A percentile compares a stretch with the other conserved stretches of the same genome.
Evolutionary conservation across 2,797 vertebrate species (phyloP).

Genomic region (Protonibea diacanthus): DNA sequence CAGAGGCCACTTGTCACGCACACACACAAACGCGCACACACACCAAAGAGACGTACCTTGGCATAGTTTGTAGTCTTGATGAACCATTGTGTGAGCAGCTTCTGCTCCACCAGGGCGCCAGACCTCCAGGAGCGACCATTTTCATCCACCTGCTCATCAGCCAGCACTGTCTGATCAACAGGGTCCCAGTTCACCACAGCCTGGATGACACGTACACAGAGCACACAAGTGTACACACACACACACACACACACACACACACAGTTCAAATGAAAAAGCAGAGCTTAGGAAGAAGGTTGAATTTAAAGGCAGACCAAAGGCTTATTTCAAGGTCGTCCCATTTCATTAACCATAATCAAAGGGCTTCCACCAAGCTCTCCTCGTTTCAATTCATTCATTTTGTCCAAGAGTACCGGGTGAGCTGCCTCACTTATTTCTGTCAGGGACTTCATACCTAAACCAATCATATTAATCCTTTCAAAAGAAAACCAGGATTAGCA

Average conservation of each 20-base stretch:
- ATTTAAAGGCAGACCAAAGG: conserved; percentile 46
- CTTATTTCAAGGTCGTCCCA: conserved; percentile 55
- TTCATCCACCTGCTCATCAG: conserved; percentile 98
- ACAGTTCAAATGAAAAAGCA: conserved; percentile 47
- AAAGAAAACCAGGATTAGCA: conserved; percentile 32
- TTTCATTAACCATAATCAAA: conserved; percentile 66
- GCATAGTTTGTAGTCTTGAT: conserved; percentile 96
- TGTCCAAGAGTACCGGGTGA: conserved; percentile 23
- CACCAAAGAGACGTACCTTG: conserved; percentile 81
- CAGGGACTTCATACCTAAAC: conserved; percentile 21
- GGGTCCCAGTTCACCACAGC: conserved; percentile 99
- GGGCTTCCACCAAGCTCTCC: conserved; percentile 20
- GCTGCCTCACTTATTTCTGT: conserved; percentile 47
- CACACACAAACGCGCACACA: conserved; percentile 10
- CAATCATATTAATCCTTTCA: conserved; percentile 33
- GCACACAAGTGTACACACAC: background rate
- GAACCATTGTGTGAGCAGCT: conserved; percentile 97
- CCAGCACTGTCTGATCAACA: conserved; percentile 95
- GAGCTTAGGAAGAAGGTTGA: conserved; percentile 45
- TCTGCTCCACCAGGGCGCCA: conserved; percentile 95
- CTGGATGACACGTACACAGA: conserved; percentile 76
- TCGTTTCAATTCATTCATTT: conserved; percentile 41
- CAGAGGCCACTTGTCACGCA: conserved; percentile 10
- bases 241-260: conserved; percentile 36
- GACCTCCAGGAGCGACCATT: conserved; percentile 95